Base-by-base conservation (phyloP, 2,888 invertebrate species). In the Coelinius sp. region DNA sequence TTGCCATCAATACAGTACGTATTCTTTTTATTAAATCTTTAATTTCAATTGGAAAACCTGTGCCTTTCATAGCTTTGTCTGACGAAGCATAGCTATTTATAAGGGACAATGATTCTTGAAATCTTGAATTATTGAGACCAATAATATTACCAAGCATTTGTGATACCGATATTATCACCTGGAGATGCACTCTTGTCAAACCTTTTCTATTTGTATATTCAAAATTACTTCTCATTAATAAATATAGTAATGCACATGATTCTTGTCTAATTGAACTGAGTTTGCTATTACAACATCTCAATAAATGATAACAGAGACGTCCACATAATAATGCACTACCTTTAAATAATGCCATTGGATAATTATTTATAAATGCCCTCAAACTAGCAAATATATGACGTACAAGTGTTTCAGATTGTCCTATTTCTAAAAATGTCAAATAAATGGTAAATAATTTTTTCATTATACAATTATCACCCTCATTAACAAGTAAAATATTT, bases 131-230 rank as follows among this genome's bases (percentile, higher is more conserved):
- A 88, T 97, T 97, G 77, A 97, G 89, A 2, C 95, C 95, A n/a
- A 95, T 94, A 4, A 96, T 93, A 82, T 94, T 95, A 72, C 97
- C 97, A 75, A 97, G 91, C 88, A 98, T 92, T 88, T 97, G 95
- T 0, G 98, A 98, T 12, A 98, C 96, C 0, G 97, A 96, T 82
- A 98, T 97, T 76, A 98, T 97, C 35, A 97, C 93, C 92, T 97
- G 97, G 62, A 97, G 89, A 84, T 97, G 97, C 0, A 97, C 97
- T 76, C 97, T 90, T 0, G 96, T 97, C 75, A 97, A 90, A 71
- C 94, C 94, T 78, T 94, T 94, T 44, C 94, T 92, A 67, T 93
- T 91, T 59, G 94, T 94, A 85, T 95, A 96, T 84, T 97, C 97
- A 89, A 95, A 98, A 89, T 97, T 97, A 84, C 95, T 95, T 77